Evolutionary conservation across 2,888 invertebrate species (phyloP), one percentile per base, ranked within the genome.

Genomic region (Eudasyphora cyanicolor): DNA sequence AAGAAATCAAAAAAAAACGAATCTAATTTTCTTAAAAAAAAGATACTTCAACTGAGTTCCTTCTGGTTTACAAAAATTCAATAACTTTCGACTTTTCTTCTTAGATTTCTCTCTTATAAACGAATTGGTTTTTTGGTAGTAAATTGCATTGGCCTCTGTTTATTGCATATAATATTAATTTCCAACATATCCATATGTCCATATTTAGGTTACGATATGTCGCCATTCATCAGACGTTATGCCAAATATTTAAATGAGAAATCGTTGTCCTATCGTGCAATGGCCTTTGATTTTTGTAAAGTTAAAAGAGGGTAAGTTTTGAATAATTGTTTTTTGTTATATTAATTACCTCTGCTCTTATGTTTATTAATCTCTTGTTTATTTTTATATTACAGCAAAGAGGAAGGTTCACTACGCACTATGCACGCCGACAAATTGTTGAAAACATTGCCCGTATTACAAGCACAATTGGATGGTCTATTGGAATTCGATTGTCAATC

Each of bases 211-310:
- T 99, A 99, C 94, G 99, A 99, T 93, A 99, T 99, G 99, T 99
- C 99, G 71, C 98, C 98, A 88, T 99, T 98, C 93, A 99, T 99
- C 92, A 95, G 99, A 92, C 95, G 99, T 88, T 99, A 99, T 93
- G 98, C 99, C 91, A 98, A 98, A 93, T 99, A 99, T 94, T 94
- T 99, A 92, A 99, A 99, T 92, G 99, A 99, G 93, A 99, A 99
- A 93, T 98, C 99, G 73, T 94, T 98, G 87, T 98, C 99, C 12
- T 99, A 99, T 94, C 95, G 99, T 93, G 96, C 97, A 81, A 99
- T 99, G 90, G 99, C 99, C 87, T 99, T 99, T 92, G 99, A 99
- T 93, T 99, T 99, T 94, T 99, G 99, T 94, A 99, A 99, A 95
- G 98, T 99, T 76, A 99, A 99, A 93, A 94, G 99, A 91, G 99